Percentiles rank a stretch among this genome's conserved stretches.
phyloP scores from a whole-genome alignment of 2,113 vertebrate species.

The Hippocampus abdominalis region DNA sequence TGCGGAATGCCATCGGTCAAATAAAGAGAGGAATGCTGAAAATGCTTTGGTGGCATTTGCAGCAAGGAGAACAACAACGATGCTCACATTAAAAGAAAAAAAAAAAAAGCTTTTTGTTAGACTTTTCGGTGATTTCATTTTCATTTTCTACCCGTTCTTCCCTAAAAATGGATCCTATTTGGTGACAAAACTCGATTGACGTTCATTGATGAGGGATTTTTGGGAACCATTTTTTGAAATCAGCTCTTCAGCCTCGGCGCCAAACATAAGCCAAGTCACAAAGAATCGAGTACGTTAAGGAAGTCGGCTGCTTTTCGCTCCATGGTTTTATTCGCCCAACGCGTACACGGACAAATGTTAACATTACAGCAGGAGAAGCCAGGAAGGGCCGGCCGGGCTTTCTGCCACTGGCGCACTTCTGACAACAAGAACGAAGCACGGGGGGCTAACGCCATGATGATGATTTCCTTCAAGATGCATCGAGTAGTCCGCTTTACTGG shows the following conservation, averaged over 20 bases:
- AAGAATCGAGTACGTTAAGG: background rate
- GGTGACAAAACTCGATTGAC: too few species aligned
- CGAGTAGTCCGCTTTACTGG: slow-evolving; percentile 56
- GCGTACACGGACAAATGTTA: slow-evolving; percentile 86
- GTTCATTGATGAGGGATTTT: too few species aligned
- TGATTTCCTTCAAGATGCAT: slow-evolving; percentile 33
- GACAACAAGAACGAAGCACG: background rate
- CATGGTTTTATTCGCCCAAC: slow-evolving; percentile 84
- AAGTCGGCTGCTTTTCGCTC: slow-evolving; percentile 60
- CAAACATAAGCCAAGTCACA: background rate
- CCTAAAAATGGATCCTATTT: too few species aligned
- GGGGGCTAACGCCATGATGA: slow-evolving; percentile 35
- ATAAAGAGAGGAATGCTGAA: too few species aligned
- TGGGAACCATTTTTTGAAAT: too few species aligned
- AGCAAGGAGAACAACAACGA: too few species aligned
- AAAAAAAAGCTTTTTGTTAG: too few species aligned
- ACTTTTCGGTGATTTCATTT: too few species aligned
- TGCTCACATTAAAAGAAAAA: too few species aligned
- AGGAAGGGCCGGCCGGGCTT: slow-evolving; percentile 58
- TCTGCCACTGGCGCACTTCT: slow-evolving; percentile 11
- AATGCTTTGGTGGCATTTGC: too few species aligned
- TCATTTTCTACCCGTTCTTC: too few species aligned
- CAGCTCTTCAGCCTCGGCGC: too few species aligned
- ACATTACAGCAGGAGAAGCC: slow-evolving; percentile 78
- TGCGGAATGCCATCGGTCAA: background rate